Percentiles rank a stretch among this genome's conserved stretches.
Conservation (phyloP, 2,113 vertebrate species). For the Microtus richardsoni region DNA sequence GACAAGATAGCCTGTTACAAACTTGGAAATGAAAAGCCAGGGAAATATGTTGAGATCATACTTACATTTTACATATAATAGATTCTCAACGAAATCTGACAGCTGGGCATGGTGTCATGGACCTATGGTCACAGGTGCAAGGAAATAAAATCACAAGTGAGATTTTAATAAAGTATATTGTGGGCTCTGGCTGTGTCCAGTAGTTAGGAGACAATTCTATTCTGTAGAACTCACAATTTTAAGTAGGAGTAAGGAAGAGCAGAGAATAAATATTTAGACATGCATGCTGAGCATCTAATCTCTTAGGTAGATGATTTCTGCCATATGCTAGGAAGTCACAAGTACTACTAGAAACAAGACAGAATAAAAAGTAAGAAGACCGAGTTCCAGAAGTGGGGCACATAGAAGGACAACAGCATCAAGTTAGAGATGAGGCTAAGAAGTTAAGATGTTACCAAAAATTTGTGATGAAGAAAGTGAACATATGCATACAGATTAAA, state of each 20-base stretch:
- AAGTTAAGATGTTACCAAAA: background rate
- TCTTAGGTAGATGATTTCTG: background rate
- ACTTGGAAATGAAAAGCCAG: constrained; percentile 16
- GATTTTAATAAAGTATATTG: background rate
- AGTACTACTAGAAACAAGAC: background rate
- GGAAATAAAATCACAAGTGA: background rate
- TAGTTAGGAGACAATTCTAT: background rate
- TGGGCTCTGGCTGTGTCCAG: background rate
- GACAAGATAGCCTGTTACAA: background rate
- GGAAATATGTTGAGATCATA: background rate
- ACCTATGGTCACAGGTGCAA: background rate
- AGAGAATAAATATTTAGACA: background rate
- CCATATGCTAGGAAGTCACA: background rate
- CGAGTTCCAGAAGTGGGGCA: background rate
- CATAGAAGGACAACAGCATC: background rate
- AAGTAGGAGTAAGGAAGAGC: background rate
- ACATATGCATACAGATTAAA: background rate
- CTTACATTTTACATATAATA: background rate
- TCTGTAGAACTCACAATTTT: background rate
- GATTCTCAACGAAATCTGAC: background rate
- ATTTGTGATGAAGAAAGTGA: background rate
- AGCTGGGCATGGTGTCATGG: background rate
- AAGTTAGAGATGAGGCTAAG: background rate
- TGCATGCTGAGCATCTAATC: background rate
- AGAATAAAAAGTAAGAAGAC: background rate